Base-by-base conservation (phyloP, 2,888 invertebrate genomes). In the Trichogramma evanescens region DNA sequence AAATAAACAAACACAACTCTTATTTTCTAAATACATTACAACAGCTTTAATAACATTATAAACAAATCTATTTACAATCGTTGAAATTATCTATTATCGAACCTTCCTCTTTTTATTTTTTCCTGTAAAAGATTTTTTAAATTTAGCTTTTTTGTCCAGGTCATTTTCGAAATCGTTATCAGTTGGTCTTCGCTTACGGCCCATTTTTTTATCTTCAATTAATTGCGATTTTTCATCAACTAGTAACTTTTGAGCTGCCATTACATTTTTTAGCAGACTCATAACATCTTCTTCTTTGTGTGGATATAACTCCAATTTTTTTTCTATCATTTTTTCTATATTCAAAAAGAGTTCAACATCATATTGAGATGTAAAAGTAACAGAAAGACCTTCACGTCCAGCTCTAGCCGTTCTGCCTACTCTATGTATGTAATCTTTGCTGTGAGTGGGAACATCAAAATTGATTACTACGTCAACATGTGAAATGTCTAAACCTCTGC, bases 391-490 rank as follows among this genome's bases (percentile, higher is more conserved):
- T 0, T 96, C 87, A 55, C 96, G 84, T 0, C 98, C 98, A 5
- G 98, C 98, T 67, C 98, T 83, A 0, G 97, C 97, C 5, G 97
- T 98, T 73, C 98, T 83, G 0, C 98, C 98, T 50, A 99, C 98
- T 68, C 98, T 83, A 79, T 99, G 99, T 70, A 99, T 95, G 79
- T 99, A 99, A 80, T 99, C 98, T 79, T 99, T 99, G 71, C 95
- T 95, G 78, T 98, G 96, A 42, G 93, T 93, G 4, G 99, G 99
- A 74, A 99, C 95, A 79, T 99, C 98, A 78, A 94, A 90, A 81
- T 99, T 99, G 38, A 99, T 84, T 1, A 99, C 98, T 65, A 96
- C 88, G 79, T 99, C 99, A 44, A 99, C 98, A 76, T 98, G 97
- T 0, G 98, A 98, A 73, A 99, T 99, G 79, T 99, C 99, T 66